Evolutionary conservation across 2,888 invertebrate species (phyloP).

Genomic region (Philereme vetulata): DNA sequence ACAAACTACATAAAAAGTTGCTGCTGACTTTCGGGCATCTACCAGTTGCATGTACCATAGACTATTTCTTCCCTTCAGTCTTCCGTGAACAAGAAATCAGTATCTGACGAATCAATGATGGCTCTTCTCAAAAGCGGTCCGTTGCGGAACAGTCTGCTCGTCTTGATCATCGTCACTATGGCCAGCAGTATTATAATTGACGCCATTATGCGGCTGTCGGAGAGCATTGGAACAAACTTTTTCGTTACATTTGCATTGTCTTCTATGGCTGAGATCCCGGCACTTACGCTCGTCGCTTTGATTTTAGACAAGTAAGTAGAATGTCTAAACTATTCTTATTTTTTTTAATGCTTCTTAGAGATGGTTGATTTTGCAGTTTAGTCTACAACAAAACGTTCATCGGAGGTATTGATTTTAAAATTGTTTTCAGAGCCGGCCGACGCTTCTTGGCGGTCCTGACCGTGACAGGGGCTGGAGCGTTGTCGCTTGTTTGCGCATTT

Average conservation of each 20-base stretch:
- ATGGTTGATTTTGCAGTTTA: background rate
- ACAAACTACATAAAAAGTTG: no score
- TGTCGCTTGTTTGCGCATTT: constrained; percentile 51
- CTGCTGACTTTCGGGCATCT: no score
- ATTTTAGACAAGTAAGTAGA: constrained; percentile 41
- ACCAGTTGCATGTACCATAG: background rate
- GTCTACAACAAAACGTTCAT: background rate
- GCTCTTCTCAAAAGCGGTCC: constrained; percentile 47
- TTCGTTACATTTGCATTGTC: constrained; percentile 63
- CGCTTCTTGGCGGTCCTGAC: constrained; percentile 51
- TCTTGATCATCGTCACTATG: constrained; percentile 52
- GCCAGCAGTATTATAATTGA: constrained; percentile 56
- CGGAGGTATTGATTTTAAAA: background rate
- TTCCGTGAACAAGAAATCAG: constrained; percentile 42
- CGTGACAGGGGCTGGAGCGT: constrained; percentile 44
- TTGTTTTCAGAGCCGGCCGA: constrained; percentile 52
- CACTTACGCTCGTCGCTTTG: constrained; percentile 38
- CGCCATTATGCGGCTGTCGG: constrained; percentile 60
- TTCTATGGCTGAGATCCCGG: constrained; percentile 58
- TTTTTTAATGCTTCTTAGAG: background rate
- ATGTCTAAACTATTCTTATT: no score
- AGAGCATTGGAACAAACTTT: constrained; percentile 61
- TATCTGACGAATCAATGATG: constrained; percentile 47
- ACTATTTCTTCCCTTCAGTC: constrained; percentile 29
- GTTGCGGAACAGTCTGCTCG: constrained; percentile 48